Percentiles rank a stretch among this genome's conserved stretches.
Conservation (phyloP, 1,140 invertebrate species). For the Hirudo medicinalis region DNA sequence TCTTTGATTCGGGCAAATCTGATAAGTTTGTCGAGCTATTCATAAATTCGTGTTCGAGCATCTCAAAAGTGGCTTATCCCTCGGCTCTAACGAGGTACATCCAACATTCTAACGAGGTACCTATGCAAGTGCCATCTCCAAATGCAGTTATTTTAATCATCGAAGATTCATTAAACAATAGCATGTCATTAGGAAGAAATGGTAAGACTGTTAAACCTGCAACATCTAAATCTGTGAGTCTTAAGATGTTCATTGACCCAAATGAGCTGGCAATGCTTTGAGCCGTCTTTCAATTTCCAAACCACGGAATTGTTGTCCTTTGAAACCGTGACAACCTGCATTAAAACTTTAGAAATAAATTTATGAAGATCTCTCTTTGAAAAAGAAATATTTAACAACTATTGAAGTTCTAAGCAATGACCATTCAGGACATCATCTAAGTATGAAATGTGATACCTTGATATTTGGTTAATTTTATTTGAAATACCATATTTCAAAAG, state of each 20-base stretch:
- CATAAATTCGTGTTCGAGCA: too few relatives aligned
- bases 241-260: constrained; percentile 56
- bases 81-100: too few relatives aligned
- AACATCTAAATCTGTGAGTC: constrained; percentile 70
- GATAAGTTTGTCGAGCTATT: background rate
- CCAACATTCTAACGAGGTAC: too few relatives aligned
- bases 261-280: constrained; percentile 53
- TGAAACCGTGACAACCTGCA: constrained; percentile 62
- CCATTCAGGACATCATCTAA: too few relatives aligned
- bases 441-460: too few relatives aligned
- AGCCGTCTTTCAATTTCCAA: constrained; percentile 58
- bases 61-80: too few relatives aligned
- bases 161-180: constrained; percentile 13
- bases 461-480: too few relatives aligned
- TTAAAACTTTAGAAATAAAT: constrained; percentile 18
- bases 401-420: too few relatives aligned
- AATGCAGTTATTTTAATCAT: too few relatives aligned
- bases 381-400: too few relatives aligned
- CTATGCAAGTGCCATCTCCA: too few relatives aligned
- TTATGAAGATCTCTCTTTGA: constrained; percentile 11
- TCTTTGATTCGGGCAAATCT: constrained; percentile 56
- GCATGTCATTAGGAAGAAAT: background rate
- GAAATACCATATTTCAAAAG: too few relatives aligned
- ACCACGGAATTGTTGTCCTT: constrained; percentile 69
- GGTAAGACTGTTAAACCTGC: constrained; percentile 46